These are phyloP conservation scores for Dasyornis broadbenti DNA, from an alignment of 2,113 vertebrate species.

Conservation along the genomic window DNA sequence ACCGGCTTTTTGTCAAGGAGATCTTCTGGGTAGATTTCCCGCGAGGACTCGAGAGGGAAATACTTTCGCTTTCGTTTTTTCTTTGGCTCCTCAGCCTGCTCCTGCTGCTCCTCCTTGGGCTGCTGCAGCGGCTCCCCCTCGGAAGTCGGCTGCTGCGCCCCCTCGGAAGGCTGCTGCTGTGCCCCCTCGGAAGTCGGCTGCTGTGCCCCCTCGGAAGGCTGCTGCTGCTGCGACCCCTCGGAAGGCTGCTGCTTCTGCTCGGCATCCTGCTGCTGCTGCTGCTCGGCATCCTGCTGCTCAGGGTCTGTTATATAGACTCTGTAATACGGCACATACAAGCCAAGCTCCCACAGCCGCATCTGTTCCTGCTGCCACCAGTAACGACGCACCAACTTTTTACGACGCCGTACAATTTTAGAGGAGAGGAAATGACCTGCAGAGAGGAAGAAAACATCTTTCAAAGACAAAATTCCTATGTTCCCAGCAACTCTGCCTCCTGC, in stretches of 20 bases:
- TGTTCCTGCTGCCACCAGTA: not conserved
- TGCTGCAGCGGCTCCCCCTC: not conserved
- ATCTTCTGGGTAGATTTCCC: not conserved
- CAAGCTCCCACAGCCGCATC: too few relatives aligned
- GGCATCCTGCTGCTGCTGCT: not conserved
- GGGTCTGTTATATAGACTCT: too few relatives aligned
- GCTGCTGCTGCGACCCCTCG: not conserved
- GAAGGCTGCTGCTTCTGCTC: not conserved
- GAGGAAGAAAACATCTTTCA: not conserved
- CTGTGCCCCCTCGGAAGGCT: not conserved
- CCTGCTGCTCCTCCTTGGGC: not conserved
- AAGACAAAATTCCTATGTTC: not conserved
- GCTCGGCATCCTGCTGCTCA: not conserved
- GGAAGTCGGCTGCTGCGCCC: too few relatives aligned
- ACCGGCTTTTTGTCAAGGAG: too few relatives aligned
- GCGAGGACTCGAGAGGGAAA: not conserved
- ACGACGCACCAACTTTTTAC: rapidly evolving
- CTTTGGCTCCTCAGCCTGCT: not conserved
- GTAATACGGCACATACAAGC: too few relatives aligned
- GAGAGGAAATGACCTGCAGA: not conserved
- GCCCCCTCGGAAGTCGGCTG: too few relatives aligned
- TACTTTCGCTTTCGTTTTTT: not conserved
- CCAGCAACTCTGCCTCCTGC: not conserved
- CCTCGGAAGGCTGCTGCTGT: not conserved
- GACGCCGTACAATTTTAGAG: rapidly evolving